Evolutionary conservation across 2,888 invertebrate species (phyloP).

Genomic region (Chymomyza caudatula): DNA sequence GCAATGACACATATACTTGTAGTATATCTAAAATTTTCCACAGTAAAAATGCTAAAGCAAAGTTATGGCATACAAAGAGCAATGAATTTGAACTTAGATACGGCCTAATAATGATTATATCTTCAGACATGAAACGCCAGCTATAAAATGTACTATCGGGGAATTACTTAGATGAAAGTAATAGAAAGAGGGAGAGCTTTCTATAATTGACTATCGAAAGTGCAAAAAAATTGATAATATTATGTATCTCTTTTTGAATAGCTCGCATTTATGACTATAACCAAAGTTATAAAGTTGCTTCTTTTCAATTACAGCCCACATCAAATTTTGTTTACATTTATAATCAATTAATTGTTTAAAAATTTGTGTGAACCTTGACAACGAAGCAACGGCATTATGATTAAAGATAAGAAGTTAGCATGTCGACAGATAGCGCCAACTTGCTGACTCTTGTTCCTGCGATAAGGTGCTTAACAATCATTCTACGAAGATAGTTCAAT

Average conservation of each 20-base stretch:
- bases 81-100: background rate
- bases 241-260: too few species aligned
- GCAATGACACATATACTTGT: background rate
- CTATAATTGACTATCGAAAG: too few species aligned
- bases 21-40: background rate
- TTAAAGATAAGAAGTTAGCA: background rate
- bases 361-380: background rate
- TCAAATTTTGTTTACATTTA: background rate
- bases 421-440: background rate
- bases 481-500: background rate
- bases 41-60: background rate
- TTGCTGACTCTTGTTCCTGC: background rate
- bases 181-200: too few species aligned
- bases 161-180: too few species aligned
- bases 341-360: slow-evolving; percentile 1
- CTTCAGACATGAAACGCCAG: too few species aligned
- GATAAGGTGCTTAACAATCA: background rate
- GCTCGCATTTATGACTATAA: too few species aligned
- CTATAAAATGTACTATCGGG: too few species aligned
- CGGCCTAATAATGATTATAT: background rate
- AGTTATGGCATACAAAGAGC: background rate
- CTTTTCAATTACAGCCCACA: background rate
- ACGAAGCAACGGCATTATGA: background rate
- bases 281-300: too few species aligned
- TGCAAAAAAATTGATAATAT: too few species aligned